These are phyloP conservation scores for Lonchura striata DNA, from an alignment of 2,113 vertebrate species.

Conservation along the genomic window DNA sequence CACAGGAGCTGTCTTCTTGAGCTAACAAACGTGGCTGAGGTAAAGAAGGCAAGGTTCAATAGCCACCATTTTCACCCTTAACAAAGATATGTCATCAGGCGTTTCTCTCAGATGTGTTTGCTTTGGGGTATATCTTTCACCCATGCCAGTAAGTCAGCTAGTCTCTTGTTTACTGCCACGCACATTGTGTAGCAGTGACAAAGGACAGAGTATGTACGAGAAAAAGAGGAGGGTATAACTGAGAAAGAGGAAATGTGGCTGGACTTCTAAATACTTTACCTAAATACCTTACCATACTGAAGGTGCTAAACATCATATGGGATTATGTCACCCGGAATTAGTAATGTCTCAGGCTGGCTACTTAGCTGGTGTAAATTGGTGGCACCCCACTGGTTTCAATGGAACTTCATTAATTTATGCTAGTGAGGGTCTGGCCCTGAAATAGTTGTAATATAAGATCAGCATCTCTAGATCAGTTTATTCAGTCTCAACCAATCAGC, in stretches of 20 bases:
- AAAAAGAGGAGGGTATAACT: background rate
- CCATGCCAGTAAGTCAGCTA: background rate
- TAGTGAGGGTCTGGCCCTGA: background rate
- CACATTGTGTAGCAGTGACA: background rate
- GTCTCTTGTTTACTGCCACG: background rate
- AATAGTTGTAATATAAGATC: conserved; percentile 18
- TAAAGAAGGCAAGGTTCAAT: background rate
- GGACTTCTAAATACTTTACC: background rate
- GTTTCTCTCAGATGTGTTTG: background rate
- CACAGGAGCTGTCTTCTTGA: background rate
- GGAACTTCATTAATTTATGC: background rate
- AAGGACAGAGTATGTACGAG: background rate
- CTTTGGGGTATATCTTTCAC: background rate
- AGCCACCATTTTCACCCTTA: background rate
- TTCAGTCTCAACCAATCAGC: background rate
- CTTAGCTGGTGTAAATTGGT: conserved; percentile 28
- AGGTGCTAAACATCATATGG: background rate
- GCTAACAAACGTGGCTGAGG: background rate
- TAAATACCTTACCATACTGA: too few relatives aligned
- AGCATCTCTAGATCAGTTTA: background rate
- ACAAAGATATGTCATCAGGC: background rate
- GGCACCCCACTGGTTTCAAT: background rate
- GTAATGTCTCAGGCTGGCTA: background rate
- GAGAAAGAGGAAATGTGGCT: background rate
- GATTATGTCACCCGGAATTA: background rate